Evolutionary conservation across 1,140 invertebrate genomes (phyloP), one percentile per base, ranked within the genome.

Genomic region (Andricus grossulariae): DNA sequence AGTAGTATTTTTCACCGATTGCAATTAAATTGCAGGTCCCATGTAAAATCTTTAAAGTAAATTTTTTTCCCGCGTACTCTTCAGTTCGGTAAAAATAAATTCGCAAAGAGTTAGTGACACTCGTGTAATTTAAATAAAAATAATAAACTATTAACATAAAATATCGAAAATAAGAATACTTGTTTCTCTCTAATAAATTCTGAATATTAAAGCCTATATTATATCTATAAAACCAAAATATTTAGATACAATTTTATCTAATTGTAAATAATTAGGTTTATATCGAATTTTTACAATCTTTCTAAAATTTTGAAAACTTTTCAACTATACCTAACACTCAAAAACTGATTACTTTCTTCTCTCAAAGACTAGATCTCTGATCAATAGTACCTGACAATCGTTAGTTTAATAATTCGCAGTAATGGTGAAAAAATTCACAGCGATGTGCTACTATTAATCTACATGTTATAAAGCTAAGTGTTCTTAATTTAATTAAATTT

Each of bases 61-160:
- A 45, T 32, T 32, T 32, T 66, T 66, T 66, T 66, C 60, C 60
- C 60, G 60, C 15, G 3, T 66, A 66, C 60, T 66, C 60, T 66
- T 39, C 25, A 66, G 4, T 45, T n/a, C 25, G 15, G 39, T 66
- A 66, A 66, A 39, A 8, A 18, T 18, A 19, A 72, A 76, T 32
- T 72, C 60, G 74, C 77, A 78, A 71, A 55, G 32, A 21, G 57
- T 73, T n/a, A 15, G 1, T 32, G 54, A 49, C 32, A 50, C 75
- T 71, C 18, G 21, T 15, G 19, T 50, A 45, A 45, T 80, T 15
- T 50, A 71, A 75, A 49, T 49, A 75, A 74, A 78, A 55, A 39
- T 21, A 54, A 50, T 19, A 71, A 54, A 45, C 39, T 57, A 76
- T 50, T 75, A 71, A 71, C 60, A 76, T 50, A 60, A 55, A 39